Conservation (phyloP, 2,888 invertebrate genomes). For the Drosophila greeni region DNA sequence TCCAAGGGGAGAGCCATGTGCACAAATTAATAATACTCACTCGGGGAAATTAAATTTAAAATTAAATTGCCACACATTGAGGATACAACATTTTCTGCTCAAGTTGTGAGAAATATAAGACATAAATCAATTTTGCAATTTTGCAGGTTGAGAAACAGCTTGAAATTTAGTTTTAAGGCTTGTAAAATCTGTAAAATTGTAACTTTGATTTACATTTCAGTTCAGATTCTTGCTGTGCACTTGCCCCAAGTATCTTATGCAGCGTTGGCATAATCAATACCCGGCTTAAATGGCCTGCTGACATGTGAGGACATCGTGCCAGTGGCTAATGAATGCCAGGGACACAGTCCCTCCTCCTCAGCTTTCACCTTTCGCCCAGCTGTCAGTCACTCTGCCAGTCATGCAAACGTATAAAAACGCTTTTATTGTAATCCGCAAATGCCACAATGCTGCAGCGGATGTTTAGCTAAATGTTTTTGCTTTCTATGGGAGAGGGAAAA, state of each 20-base stretch:
- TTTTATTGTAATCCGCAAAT: slow-evolving; percentile 70
- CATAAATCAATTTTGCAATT: slow-evolving; percentile 4
- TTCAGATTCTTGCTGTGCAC: background rate
- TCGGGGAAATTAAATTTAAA: slow-evolving; percentile 59
- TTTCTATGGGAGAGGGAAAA: background rate
- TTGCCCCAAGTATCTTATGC: background rate
- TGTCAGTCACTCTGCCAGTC: slow-evolving; percentile 32
- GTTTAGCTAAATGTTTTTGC: slow-evolving; percentile 47
- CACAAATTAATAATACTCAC: slow-evolving; percentile 60
- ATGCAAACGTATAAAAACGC: slow-evolving; percentile 64
- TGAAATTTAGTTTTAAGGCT: background rate
- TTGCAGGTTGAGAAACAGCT: background rate
- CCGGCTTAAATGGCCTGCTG: slow-evolving; percentile 57
- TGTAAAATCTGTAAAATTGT: background rate
- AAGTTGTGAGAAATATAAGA: background rate
- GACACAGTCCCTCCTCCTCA: slow-evolving; percentile 9
- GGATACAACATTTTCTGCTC: background rate
- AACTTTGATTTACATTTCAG: background rate
- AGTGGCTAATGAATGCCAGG: slow-evolving; percentile 61
- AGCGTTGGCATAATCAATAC: slow-evolving; percentile 54
- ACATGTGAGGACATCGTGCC: slow-evolving; percentile 59
- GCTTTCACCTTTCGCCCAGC: slow-evolving; percentile 8
- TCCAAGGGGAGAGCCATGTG: slow-evolving; percentile 65
- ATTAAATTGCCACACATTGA: slow-evolving; percentile 16
- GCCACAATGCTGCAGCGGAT: slow-evolving; percentile 65